Evolutionary conservation across 2,888 invertebrate species (phyloP), one percentile per base, ranked within the genome.

Genomic region (Cinara cedri): DNA sequence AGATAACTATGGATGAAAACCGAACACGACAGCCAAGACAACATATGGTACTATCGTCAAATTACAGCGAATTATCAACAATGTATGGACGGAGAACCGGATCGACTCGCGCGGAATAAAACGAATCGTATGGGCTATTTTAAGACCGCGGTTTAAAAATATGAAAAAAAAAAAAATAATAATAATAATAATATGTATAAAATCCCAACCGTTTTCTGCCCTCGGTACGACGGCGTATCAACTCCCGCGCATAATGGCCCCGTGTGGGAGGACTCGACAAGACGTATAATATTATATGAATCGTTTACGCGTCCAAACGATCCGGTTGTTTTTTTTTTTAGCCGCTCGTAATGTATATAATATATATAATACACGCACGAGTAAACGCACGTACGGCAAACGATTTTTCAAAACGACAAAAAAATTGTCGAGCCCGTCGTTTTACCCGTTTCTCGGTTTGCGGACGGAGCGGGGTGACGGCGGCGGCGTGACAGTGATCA

Each of bases 351-450:
- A 74, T 21, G 13, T 24, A 44, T 6, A 34, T 34, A n/a, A n/a
- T n/a, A n/a, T n/a, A n/a, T n/a, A n/a, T n/a, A n/a, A n/a, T n/a
- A n/a, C n/a, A n/a, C n/a, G n/a, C n/a, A 34, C 34, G 34, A 34
- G 34, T 34, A 6, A n/a, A n/a, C 6, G 34, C 6, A 34, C 34
- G 54, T 54, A 75, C 42, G 54, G 21, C 16, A 75, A 74, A 54
- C 63, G 21, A 75, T 75, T 54, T 75, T 65, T 65, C 63, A 65
- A 54, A 63, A 74, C 51, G 74, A 63, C 74, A 63, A 74, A 63
- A 63, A 65, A 54, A 65, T 42, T 44, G 51, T 16, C 44, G 44
- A 11, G 24, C 10, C 11, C 63, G 10, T 54, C 42, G 63, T 65
- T 54, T 70, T 70, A 70, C 54, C 70, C 55, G 2, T 57, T 57